Conservation (phyloP, 2,888 invertebrate genomes). For the Lapara coniferarum region DNA sequence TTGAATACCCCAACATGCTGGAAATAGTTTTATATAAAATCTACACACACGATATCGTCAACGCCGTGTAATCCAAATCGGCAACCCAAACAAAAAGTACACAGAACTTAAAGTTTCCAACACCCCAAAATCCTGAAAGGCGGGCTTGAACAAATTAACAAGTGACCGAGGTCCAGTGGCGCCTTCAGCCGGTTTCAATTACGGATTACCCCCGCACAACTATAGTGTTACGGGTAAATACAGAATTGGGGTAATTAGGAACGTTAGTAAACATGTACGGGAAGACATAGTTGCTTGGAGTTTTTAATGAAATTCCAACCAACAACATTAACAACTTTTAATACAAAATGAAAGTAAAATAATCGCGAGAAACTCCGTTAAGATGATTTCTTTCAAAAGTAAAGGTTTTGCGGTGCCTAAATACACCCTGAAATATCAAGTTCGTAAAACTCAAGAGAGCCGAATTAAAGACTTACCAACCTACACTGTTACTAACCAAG, state of each 20-base stretch:
- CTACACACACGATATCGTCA: neutral
- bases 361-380: too few species aligned
- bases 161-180: slow-evolving; percentile 14
- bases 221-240: slow-evolving; percentile 22
- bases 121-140: slow-evolving; percentile 13
- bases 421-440: neutral
- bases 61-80: neutral
- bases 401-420: too few species aligned
- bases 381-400: too few species aligned
- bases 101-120: slow-evolving; percentile 9
- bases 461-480: neutral
- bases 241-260: slow-evolving; percentile 31
- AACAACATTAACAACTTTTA: too few species aligned
- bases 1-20: too few species aligned
- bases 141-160: slow-evolving; percentile 16
- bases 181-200: slow-evolving; percentile 13
- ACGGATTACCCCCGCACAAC: slow-evolving; percentile 13
- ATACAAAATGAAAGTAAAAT: too few species aligned
- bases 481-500: too few species aligned
- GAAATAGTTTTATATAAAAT: neutral
- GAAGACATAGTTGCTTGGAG: neutral
- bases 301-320: neutral
- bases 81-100: slow-evolving; percentile 8
- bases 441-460: neutral
- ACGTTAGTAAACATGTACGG: neutral